Evolutionary conservation across 1,140 invertebrate genomes (phyloP).

Genomic region (Adelges cooleyi): DNA sequence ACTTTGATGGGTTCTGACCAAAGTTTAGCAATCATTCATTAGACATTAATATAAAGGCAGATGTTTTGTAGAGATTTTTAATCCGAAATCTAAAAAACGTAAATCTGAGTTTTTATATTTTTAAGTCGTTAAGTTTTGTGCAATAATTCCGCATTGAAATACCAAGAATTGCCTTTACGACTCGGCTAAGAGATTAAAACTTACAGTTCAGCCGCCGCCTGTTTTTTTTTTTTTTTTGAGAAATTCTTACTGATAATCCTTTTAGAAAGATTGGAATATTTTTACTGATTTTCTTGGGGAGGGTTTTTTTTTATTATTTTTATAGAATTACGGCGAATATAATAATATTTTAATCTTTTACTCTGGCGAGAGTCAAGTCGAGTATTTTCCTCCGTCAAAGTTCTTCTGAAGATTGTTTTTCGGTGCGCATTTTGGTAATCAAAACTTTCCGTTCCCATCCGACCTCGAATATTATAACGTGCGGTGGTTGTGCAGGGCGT

Average conservation of each 20-base stretch:
- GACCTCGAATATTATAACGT: not conserved
- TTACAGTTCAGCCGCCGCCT: not conserved
- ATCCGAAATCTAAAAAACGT: too few species aligned
- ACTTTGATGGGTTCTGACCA: too few species aligned
- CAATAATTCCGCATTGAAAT: too few species aligned
- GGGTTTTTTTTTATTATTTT: not conserved
- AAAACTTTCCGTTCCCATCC: slow-evolving; percentile 3
- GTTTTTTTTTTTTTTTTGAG: not conserved
- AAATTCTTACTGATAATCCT: not conserved
- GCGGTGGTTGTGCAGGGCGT: slow-evolving; percentile 2
- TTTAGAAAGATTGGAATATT: not conserved
- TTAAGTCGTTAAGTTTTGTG: too few species aligned
- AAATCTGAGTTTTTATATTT: too few species aligned
- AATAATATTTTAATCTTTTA: not conserved
- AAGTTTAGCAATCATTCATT: too few species aligned
- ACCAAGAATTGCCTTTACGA: too few species aligned
- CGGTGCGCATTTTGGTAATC: slow-evolving; percentile 27
- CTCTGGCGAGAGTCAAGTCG: not conserved
- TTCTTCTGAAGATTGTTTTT: slow-evolving; percentile 18
- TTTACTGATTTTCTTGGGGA: not conserved
- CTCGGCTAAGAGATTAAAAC: not conserved
- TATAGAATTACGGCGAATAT: too few species aligned
- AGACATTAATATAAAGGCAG: too few species aligned
- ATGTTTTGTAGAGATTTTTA: too few species aligned
- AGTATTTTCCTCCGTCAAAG: slow-evolving; percentile 11